Percentiles rank a stretch among this genome's conserved stretches.
Evolutionary conservation across 2,888 invertebrate genomes (phyloP).

Genomic region (Aphrophora alni): DNA sequence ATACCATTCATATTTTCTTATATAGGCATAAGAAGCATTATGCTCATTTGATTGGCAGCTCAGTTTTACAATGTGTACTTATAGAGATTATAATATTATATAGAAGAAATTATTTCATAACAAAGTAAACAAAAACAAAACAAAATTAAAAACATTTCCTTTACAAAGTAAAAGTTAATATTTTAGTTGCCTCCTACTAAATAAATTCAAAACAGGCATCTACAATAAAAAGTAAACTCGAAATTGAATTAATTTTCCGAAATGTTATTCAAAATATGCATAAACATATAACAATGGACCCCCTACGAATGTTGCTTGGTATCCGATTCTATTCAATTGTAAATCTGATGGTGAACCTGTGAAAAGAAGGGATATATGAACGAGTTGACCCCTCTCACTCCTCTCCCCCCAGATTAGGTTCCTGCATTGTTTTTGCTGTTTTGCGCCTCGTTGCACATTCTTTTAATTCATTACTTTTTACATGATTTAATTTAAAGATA

Average conservation of each 20-base stretch:
- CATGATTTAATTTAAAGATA: too few species aligned
- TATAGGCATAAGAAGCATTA: too few species aligned
- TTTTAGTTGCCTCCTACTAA: too few species aligned
- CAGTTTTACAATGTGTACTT: too few species aligned
- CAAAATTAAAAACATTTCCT: too few species aligned
- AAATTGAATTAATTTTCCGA: background rate
- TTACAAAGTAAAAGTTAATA: too few species aligned
- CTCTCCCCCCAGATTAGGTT: background rate
- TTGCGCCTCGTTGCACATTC: background rate
- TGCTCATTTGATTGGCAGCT: too few species aligned
- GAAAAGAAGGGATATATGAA: background rate
- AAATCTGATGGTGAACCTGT: background rate
- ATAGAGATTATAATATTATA: too few species aligned
- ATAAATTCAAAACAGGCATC: background rate
- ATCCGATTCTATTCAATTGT: background rate
- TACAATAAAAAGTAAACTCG: background rate
- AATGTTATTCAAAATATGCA: background rate
- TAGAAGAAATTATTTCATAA: too few species aligned
- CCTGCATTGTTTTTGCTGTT: background rate
- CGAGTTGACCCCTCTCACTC: background rate
- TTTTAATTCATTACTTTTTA: background rate
- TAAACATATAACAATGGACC: background rate
- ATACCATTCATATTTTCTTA: too few species aligned
- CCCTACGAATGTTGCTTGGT: background rate
- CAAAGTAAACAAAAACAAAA: too few species aligned